phyloP scores from a whole-genome alignment of 2,113 vertebrate genomes.

The Caloenas nicobarica region DNA sequence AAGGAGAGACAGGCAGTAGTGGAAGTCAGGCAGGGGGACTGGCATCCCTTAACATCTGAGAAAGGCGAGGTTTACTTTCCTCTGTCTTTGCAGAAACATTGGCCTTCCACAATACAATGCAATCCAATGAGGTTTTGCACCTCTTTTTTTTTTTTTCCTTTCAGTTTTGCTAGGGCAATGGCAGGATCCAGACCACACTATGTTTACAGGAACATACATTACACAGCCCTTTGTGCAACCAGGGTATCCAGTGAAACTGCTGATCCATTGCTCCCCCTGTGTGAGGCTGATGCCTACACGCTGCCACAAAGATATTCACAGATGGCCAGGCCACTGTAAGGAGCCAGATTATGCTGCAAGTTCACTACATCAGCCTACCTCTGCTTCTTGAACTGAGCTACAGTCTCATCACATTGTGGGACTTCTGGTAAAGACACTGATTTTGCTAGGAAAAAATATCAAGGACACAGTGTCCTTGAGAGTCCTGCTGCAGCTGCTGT shows the following conservation, averaged over 20 bases:
- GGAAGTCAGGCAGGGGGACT: not conserved
- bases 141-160: not conserved
- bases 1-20: not conserved
- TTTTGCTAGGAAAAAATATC: not conserved
- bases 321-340: not conserved
- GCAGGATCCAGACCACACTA: not conserved
- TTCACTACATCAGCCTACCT: not conserved
- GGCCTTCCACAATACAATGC: not conserved
- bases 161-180: not conserved
- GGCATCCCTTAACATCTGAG: not conserved
- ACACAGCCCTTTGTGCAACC: not conserved
- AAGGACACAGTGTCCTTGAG: not conserved
- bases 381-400: not conserved
- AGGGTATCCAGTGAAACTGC: not conserved
- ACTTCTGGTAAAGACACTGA: not conserved
- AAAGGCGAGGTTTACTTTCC: not conserved
- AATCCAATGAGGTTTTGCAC: not conserved
- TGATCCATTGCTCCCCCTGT: not conserved
- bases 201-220: not conserved
- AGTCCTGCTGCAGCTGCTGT: not conserved
- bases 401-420: fast-evolving
- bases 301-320: not conserved
- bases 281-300: not conserved
- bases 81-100: not conserved
- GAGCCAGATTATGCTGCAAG: not conserved